Base-by-base conservation (phyloP, 2,113 vertebrate species). In the Cyprinus carpio region DNA sequence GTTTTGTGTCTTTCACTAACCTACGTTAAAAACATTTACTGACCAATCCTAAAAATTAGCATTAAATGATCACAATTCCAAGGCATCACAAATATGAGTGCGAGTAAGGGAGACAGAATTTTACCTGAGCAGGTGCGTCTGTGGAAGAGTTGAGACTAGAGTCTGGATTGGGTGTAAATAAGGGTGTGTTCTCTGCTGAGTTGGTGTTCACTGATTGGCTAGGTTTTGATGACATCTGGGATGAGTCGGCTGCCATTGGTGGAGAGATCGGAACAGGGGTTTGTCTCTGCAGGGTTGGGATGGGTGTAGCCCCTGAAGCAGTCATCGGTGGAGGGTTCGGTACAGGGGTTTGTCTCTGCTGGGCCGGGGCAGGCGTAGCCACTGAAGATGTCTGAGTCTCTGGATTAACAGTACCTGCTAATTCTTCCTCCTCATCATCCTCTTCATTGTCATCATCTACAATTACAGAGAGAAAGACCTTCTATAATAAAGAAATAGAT, bases 351-450 rank as follows among this genome's bases (percentile, higher is more conserved):
- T 62, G 23, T 43, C 34, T 86, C 37, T 85, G 86, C 49, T 87
- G 81, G 7, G 31, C 40, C 64, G 86, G 43, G 58, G 31, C 37
- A 0, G 43, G 40, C 2, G 76, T 77, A 4, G 67, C 15, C 75
- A 3, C 65, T 79, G 58, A 81, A 74, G 87, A 58, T 31, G 75
- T 46, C 27, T 83, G 87, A 31, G 58, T 81, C 34, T 43, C 31
- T 8, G 67, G 34, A 64, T 83, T 31, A 13, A 89, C 79, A 89
- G 92, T 93, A 54, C 87, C 93, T 54, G 90, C 90, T 62, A 90
- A 94, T 71, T 10, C 89, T 10, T 90, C 93, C 8, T 93, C 93
- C 25, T 86, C 86, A n/a, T 90, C 90, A 10, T 91, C 90, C 0
- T 92, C 88, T 64, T 87, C 88, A 54, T 86, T 62, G 29, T 87